Percentiles rank a stretch among this genome's conserved stretches.
Evolutionary conservation across 2,888 invertebrate species (phyloP).

Genomic region (Scrobipalpa atriplicella): DNA sequence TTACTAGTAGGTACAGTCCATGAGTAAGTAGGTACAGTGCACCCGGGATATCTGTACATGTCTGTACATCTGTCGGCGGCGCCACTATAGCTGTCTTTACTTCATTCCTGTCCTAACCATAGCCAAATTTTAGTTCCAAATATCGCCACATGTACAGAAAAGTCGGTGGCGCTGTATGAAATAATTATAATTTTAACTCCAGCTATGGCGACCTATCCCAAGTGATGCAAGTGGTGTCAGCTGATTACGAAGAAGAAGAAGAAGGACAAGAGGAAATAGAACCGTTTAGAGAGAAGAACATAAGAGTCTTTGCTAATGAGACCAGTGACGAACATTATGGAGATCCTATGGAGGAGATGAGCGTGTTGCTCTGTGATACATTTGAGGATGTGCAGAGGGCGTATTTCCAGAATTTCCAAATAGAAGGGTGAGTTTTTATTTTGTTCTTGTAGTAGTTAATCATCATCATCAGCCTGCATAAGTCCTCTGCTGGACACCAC

Average conservation of each 20-base stretch:
- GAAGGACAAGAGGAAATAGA: constrained; percentile 83
- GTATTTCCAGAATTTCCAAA: constrained; percentile 91
- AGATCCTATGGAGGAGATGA: constrained; percentile 91
- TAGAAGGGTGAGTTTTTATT: constrained; percentile 88
- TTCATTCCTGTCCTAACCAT: no score
- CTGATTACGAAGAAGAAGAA: constrained; percentile 87
- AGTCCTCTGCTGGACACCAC: no score
- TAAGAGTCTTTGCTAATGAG: constrained; percentile 67
- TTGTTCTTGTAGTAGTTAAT: no score
- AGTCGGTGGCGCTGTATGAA: no score
- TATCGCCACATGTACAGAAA: no score
- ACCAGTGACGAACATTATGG: constrained; percentile 57
- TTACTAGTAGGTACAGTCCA: no score
- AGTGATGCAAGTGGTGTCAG: constrained; percentile 90
- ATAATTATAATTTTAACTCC: constrained; percentile 16
- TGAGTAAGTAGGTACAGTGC: no score
- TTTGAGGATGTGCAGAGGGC: constrained; percentile 90
- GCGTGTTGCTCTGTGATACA: constrained; percentile 94
- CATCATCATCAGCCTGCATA: no score
- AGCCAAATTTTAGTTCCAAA: no score
- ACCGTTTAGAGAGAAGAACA: constrained; percentile 85
- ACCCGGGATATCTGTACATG: no score
- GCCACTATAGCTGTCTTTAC: no score
- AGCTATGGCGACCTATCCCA: constrained; percentile 90
- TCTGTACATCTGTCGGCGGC: no score